Evolutionary conservation across 2,113 vertebrate genomes (phyloP), one percentile per base, ranked within the genome.

Genomic region (Clarias macrocephalus): DNA sequence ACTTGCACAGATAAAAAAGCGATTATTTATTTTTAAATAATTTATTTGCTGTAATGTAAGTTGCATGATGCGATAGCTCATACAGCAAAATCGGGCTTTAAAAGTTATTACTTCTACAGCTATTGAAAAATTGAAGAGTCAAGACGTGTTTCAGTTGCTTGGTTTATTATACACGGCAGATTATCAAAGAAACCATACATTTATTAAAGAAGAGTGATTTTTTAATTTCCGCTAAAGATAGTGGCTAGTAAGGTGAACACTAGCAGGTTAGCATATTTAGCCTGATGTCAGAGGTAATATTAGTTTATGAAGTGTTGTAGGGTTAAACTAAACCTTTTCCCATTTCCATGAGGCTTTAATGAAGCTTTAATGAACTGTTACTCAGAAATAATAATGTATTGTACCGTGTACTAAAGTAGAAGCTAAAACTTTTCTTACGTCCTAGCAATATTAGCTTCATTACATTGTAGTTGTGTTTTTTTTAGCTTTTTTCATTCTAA

Each of bases 401-500:
- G 15, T 57, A 16, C 21, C 18, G 66, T 48, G 48, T 42, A 16
- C 21, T n/a, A 83, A 83, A 66, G 9, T 28, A 83, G 42, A 48
- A n/a, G 81, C 16, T 66, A 28, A 23, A 42, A 66, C 15, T 66
- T 54, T 25, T 23, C 66, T n/a, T 52, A 52, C 7, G 15, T 19
- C 16, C 8, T n/a, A 82, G 80, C 80, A 48, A 18, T 1, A 25
- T 82, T 82, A 48, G 33, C 80, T 1, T 15, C 25, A 57, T 28
- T 21, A 19, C 56, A 60, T 7, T 80, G 56, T 88, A 77, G 87
- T 90, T 90, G 91, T 92, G 91, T 86, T 90, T 91, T 92, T 86
- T 87, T 87, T 88, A 59, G 89, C 70, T 87, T 48, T 48, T 48
- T 48, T 48, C 42, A 42, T 42, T 89, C 89, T 66, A 88, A 85